phyloP scores from a whole-genome alignment of 2,797 vertebrate species.

The Danio aesculapii region DNA sequence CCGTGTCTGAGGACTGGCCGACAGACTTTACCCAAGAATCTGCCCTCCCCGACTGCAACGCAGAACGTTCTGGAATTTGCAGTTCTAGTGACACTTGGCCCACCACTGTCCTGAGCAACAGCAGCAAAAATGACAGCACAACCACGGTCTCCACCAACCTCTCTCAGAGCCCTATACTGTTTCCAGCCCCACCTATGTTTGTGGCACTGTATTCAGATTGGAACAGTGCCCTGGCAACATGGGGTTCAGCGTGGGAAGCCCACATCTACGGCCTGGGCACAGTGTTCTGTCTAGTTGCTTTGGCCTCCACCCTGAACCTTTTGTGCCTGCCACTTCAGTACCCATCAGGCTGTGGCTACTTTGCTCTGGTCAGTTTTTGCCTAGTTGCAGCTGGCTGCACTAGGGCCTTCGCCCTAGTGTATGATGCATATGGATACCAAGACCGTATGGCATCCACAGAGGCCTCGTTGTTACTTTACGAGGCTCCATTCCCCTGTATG shows the following conservation, averaged over 20 bases:
- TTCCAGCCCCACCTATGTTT: constrained; percentile 79
- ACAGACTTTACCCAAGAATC: constrained; percentile 54
- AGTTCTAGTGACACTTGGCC: constrained; percentile 70
- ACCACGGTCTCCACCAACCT: constrained; percentile 67
- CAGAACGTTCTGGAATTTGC: constrained; percentile 76
- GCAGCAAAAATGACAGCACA: constrained; percentile 65
- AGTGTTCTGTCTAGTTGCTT: constrained; percentile 81
- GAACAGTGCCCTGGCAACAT: constrained; percentile 87
- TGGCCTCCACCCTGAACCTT: constrained; percentile 83
- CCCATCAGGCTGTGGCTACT: constrained; percentile 83
- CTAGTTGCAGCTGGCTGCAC: constrained; percentile 81
- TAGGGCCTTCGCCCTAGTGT: constrained; percentile 85
- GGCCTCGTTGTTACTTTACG: constrained; percentile 83
- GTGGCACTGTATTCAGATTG: constrained; percentile 85
- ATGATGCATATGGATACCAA: constrained; percentile 88
- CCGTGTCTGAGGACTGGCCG: constrained; percentile 69
- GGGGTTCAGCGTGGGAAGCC: constrained; percentile 91
- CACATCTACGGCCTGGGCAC: constrained; percentile 88
- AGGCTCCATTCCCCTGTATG: constrained; percentile 89
- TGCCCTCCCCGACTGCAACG: constrained; percentile 80
- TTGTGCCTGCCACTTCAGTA: constrained; percentile 85
- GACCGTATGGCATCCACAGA: constrained; percentile 79
- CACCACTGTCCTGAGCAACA: constrained; percentile 52
- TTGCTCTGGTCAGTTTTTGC: constrained; percentile 84
- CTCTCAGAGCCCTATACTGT: constrained; percentile 66